These are phyloP conservation scores for Alligator sinensis DNA, from an alignment of 2,113 vertebrate genomes.

Conservation along the genomic window DNA sequence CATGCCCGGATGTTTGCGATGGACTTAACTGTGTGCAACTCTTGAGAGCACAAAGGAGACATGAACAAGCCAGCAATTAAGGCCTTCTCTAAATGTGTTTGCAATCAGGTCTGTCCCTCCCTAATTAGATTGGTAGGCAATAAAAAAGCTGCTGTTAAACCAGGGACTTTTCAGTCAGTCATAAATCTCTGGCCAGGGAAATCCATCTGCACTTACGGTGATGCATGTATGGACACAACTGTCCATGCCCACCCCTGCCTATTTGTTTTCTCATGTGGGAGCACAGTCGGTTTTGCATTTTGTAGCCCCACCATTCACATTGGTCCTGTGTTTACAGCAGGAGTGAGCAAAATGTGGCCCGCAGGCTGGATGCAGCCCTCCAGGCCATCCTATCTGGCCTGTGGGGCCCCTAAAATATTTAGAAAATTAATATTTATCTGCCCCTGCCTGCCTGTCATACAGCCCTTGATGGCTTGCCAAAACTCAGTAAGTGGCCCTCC, in stretches of 20 bases:
- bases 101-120: constrained; percentile 33
- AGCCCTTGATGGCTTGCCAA: accelerated
- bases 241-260: not conserved
- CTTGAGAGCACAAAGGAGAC: constrained; percentile 45
- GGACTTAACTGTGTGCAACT: not conserved
- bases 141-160: constrained; percentile 48
- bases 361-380: too few relatives aligned
- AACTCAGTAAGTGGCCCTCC: accelerated
- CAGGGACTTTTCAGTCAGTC: constrained; percentile 51
- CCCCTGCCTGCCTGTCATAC: not conserved
- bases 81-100: constrained; percentile 54
- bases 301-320: not conserved
- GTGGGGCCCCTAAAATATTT: too few relatives aligned
- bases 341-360: not conserved
- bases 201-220: not conserved
- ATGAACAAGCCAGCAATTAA: constrained; percentile 30
- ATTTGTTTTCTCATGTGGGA: not conserved
- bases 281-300: not conserved
- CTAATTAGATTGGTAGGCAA: constrained; percentile 69
- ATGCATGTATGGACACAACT: constrained; percentile 35
- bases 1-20: not conserved
- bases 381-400: too few relatives aligned
- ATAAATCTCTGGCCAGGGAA: constrained; percentile 26
- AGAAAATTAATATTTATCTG: not conserved
- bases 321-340: not conserved